Conservation (phyloP, 1,140 invertebrate species). For the Trichonephila inaurata region DNA sequence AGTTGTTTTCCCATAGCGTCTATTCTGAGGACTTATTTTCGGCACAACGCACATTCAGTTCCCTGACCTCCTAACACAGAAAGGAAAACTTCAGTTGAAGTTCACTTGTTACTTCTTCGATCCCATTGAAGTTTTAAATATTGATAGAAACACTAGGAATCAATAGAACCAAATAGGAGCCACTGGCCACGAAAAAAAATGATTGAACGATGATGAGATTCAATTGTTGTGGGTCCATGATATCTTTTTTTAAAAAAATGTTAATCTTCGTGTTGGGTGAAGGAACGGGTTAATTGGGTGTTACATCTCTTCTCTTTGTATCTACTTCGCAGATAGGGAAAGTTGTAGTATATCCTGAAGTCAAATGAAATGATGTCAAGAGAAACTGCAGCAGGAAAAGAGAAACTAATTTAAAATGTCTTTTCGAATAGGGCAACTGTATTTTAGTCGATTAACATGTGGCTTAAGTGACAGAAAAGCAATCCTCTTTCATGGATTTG, state of each 20-base stretch:
- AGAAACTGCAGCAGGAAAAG: neutral
- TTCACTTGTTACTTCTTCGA: neutral
- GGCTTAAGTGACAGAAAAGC: neutral
- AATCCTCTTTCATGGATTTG: too few relatives aligned
- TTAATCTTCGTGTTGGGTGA: neutral
- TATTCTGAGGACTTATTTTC: slow-evolving; percentile 11
- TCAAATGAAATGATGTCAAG: neutral
- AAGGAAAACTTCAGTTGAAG: neutral
- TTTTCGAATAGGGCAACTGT: neutral
- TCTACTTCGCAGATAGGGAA: neutral
- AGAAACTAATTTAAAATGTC: neutral
- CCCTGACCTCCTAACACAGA: slow-evolving; percentile 16
- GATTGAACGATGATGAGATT: neutral
- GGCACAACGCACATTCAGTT: neutral
- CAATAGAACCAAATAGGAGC: neutral
- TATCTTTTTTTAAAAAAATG: neutral
- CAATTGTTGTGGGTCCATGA: neutral
- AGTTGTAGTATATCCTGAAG: neutral
- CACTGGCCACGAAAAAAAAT: neutral
- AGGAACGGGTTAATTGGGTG: neutral
- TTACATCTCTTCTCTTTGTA: neutral
- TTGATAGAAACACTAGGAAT: neutral
- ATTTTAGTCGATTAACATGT: neutral
- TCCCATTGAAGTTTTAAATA: neutral
- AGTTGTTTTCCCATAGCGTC: slow-evolving; percentile 28